Percentiles rank a stretch among this genome's conserved stretches.
Conservation (phyloP, 2,113 vertebrate species). For the Anguilla japonica region DNA sequence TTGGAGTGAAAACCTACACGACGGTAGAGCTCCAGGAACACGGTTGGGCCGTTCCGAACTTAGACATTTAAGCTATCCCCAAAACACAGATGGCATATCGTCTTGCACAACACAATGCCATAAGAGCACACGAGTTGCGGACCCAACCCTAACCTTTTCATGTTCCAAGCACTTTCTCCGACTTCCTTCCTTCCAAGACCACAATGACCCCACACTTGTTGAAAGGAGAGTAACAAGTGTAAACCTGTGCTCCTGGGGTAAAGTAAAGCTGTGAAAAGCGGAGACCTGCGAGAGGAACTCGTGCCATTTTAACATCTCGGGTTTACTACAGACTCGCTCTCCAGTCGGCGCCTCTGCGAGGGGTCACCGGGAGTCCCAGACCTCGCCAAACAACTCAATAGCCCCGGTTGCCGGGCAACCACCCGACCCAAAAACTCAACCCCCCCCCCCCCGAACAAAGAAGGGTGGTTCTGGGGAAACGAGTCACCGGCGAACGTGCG, state of each 20-base stretch:
- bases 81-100: neutral
- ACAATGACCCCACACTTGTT: neutral
- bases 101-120: neutral
- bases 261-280: neutral
- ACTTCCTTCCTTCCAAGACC: neutral
- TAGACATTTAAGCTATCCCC: too few species aligned
- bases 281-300: neutral
- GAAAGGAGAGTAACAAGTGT: neutral
- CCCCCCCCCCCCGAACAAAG: conserved; percentile 29
- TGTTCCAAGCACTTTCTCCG: neutral
- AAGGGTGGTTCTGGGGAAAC: conserved; percentile 26
- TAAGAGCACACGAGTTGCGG: neutral
- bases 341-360: conserved; percentile 19
- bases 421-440: conserved; percentile 4
- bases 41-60: too few species aligned
- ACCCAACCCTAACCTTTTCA: neutral
- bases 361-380: conserved; percentile 27
- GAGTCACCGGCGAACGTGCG: conserved; percentile 1
- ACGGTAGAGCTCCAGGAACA: too few species aligned
- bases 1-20: too few species aligned
- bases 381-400: conserved; percentile 23
- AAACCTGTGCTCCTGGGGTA: neutral
- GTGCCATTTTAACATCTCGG: conserved; percentile 14
- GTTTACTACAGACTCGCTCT: conserved; percentile 21
- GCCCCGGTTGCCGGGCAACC: conserved; percentile 36